Base-by-base conservation (phyloP, 2,113 vertebrate species). In the Bothrops jararaca region DNA sequence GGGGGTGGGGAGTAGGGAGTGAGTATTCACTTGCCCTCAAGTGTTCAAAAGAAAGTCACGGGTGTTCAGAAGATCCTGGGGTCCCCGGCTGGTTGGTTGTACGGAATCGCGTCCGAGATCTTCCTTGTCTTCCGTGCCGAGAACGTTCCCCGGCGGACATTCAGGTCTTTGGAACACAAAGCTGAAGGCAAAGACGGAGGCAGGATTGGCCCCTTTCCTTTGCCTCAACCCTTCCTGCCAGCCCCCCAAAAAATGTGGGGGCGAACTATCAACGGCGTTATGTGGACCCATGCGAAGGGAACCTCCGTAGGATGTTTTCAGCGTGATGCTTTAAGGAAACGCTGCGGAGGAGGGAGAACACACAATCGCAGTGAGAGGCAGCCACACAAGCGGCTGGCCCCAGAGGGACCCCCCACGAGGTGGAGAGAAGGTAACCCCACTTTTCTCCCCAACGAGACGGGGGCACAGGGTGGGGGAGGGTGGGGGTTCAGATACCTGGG, bases 251-350 rank as follows among this genome's bases (percentile, higher is more conserved):
- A 52, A 52, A n/a, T n/a, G n/a, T n/a, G 7, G 56, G 1, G 2
- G 95, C 52, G 4, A 85, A 86, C 95, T 97, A 99, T 94, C n/a
- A n/a, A 99, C 97, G 11, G 98, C 98, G 0, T 99, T 98, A 99
- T 97, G 92, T 98, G 98, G 97, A 98, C 95, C 98, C 98, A 95
- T 98, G n/a, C 98, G 92, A 98, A 97, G 18, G n/a, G 98, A 60
- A 98, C 97, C 91, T 98, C 98, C 50, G 97, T 98, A n/a, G 2
- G 97, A 94, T 88, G 98, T 98, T 97, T 98, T 98, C 86, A 99
- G 99, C 88, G 98, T 99, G 92, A 99, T 99, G 95, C 98, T 98
- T 98, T 99, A 94, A 99, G 96, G 95, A 99, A n/a, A 57, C 99
- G 98, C 99, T 99, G 97, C 91, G 90, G 92, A 90, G 48, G 95